Evolutionary conservation across 2,113 vertebrate genomes (phyloP), one percentile per base, ranked within the genome.

Genomic region (Mionectes macconnelli): DNA sequence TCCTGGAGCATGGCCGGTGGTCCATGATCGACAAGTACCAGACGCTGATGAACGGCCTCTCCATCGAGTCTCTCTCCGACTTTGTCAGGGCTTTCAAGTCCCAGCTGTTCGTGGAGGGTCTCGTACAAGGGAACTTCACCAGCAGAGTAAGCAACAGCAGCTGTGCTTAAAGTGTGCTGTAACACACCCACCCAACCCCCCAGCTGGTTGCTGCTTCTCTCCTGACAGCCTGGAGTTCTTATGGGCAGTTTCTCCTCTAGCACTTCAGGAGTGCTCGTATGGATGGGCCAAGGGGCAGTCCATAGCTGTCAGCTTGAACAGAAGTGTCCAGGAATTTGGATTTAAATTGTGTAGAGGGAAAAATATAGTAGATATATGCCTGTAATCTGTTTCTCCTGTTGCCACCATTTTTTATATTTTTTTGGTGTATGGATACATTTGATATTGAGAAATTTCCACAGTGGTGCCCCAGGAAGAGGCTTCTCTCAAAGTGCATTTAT

Each of bases 121-220:
- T 99, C 5, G 99, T 99, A 18, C 99, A 99, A 89, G 99, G 99
- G 12, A 99, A 99, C 97, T 98, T 99, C 95, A 99, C 98, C 14
- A 98, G 98, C 96, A 91, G 91, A 84, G 99, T 99, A 92, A 99
- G 99, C 96, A 31, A 31, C 74, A n/a, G 40, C 47, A 69, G 21
- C 1, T 2, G 1, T 6, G 39, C 39, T 49, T 8, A 3, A 9
- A 4, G 7, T 5, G 56, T 31, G 16, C 31, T 79, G 25, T 7
- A 37, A 14, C 9, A 4, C 8, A 2, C 11, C 8, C n/a, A 21
- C 4, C 37, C 59, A 9, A 0, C 25, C 68, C 35, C 42, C 12
- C 74, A 23, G 52, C 40, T 33, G 49, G 0, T 27, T 17, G 68
- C 84, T 49, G 57, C 59, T 30, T 28, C 20, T 27, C 28, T 8